Conservation (phyloP, 2,888 invertebrate species). For the Lasioglossum oenotherae region DNA sequence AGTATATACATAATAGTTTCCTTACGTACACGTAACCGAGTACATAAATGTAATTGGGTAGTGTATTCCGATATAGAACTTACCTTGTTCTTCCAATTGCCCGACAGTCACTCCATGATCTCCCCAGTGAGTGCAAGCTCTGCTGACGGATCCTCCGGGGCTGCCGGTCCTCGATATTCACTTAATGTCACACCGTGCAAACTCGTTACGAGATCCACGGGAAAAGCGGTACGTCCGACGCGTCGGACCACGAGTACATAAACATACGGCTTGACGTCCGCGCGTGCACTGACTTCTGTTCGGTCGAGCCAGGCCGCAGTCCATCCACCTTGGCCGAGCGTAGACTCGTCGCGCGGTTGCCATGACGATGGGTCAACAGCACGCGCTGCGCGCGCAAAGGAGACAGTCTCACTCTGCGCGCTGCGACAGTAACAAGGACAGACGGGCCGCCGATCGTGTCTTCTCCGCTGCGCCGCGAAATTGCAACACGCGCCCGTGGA, state of each 20-base stretch:
- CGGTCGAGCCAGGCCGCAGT: slow-evolving; percentile 68
- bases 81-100: slow-evolving; percentile 24
- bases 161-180: slow-evolving; percentile 29
- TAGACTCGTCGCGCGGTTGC: slow-evolving; percentile 72
- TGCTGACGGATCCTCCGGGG: slow-evolving; percentile 21
- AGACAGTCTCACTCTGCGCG: slow-evolving; percentile 34
- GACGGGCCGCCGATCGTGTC: background rate
- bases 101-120: slow-evolving; percentile 62
- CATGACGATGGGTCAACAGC: slow-evolving; percentile 74
- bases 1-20: background rate
- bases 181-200: slow-evolving; percentile 53
- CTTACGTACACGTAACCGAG: background rate
- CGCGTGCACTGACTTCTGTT: slow-evolving; percentile 82
- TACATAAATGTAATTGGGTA: background rate
- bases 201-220: slow-evolving; percentile 30
- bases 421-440: slow-evolving; percentile 24
- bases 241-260: slow-evolving; percentile 51
- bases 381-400: slow-evolving; percentile 65
- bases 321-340: slow-evolving; percentile 69
- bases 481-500: slow-evolving; percentile 39
- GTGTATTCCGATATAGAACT: background rate
- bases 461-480: slow-evolving; percentile 22
- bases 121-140: slow-evolving; percentile 26
- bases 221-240: slow-evolving; percentile 37
- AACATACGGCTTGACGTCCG: slow-evolving; percentile 78